phyloP scores from a whole-genome alignment of 2,888 invertebrate species.

The Mythimna lalbum region DNA sequence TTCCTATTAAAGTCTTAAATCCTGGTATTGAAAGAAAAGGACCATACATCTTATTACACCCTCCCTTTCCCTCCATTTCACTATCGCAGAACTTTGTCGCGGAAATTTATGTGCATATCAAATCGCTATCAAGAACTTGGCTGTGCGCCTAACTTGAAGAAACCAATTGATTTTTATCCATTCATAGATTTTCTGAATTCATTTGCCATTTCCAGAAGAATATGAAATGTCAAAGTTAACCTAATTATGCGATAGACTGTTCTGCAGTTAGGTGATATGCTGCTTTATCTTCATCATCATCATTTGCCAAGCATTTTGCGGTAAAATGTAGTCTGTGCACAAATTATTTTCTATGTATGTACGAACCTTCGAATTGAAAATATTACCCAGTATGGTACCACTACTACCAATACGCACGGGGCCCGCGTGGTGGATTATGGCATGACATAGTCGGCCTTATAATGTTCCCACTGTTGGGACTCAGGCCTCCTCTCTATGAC shows the following conservation, averaged over 20 bases:
- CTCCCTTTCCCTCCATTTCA: constrained; percentile 34
- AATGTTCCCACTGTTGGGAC: no score
- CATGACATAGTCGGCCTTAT: no score
- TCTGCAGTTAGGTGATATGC: background rate
- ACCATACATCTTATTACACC: constrained; percentile 23
- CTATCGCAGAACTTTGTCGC: constrained; percentile 46
- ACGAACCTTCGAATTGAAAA: no score
- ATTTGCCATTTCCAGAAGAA: constrained; percentile 27
- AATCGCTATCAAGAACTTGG: constrained; percentile 75
- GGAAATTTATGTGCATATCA: constrained; percentile 85
- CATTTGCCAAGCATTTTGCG: no score
- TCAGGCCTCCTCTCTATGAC: no score
- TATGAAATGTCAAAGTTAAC: constrained; percentile 18
- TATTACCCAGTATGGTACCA: no score
- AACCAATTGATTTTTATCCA: constrained; percentile 76
- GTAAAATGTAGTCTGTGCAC: no score
- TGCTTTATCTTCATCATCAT: background rate
- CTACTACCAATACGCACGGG: no score
- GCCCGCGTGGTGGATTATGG: no score
- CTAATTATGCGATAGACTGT: constrained; percentile 8
- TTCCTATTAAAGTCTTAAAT: background rate
- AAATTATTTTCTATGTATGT: no score
- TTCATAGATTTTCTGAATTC: constrained; percentile 54
- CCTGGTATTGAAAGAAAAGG: constrained; percentile 27
- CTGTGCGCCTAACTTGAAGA: constrained; percentile 54